These are phyloP conservation scores for Galbula dea DNA, from an alignment of 2,113 vertebrate species.

Conservation along the genomic window DNA sequence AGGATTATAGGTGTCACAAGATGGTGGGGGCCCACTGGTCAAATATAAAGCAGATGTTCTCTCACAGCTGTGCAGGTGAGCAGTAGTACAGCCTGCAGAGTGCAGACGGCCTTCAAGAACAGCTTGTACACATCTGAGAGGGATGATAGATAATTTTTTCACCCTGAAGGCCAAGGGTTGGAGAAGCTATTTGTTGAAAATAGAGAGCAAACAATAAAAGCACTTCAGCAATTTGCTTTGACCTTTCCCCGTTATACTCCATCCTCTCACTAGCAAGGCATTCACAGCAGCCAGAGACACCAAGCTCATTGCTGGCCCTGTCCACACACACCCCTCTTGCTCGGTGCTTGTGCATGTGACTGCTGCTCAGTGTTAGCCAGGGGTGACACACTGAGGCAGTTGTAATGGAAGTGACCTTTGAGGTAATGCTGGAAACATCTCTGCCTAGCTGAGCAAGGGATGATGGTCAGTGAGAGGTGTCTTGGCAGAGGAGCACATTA, in stretches of 20 bases:
- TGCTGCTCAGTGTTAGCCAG: background rate
- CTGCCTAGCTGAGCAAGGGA: background rate
- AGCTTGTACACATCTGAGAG: background rate
- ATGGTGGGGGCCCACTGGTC: background rate
- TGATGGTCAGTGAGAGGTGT: background rate
- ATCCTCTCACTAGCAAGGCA: background rate
- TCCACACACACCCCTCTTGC: fast-evolving
- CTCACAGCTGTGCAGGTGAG: background rate
- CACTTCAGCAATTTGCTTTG: background rate
- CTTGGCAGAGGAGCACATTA: fast-evolving
- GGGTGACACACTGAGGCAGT: too few species aligned
- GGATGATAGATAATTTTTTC: background rate
- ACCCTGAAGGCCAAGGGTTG: background rate
- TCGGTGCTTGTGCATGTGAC: fast-evolving
- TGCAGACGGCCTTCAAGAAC: background rate
- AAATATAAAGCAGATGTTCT: background rate
- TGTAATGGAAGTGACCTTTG: background rate
- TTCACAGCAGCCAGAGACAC: background rate
- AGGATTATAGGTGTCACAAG: background rate
- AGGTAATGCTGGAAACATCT: background rate
- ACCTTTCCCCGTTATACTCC: background rate
- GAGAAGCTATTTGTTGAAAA: background rate
- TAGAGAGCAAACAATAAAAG: background rate
- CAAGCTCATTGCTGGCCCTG: background rate
- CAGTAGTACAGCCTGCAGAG: background rate